Percentiles rank a stretch among this genome's conserved stretches.
Evolutionary conservation across 1,140 invertebrate species (phyloP).

Genomic region (Lanistes nyassanus): DNA sequence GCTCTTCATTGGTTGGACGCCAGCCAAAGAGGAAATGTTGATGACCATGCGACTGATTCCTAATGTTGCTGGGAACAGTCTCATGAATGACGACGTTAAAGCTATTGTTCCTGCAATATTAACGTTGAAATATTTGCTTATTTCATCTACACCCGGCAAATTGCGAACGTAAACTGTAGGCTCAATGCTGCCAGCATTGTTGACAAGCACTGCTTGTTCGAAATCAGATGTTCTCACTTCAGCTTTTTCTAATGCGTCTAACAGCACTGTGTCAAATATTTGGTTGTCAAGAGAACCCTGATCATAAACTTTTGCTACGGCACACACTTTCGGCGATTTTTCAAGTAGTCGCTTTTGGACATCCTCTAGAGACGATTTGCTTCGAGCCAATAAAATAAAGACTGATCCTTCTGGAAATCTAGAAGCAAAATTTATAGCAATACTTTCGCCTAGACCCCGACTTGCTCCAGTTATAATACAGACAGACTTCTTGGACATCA

Average conservation of each 20-base stretch:
- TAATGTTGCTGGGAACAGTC: conserved; percentile 68
- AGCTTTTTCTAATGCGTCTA: conserved; percentile 58
- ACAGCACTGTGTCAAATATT: conserved; percentile 62
- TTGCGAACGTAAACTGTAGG: conserved; percentile 71
- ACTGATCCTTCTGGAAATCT: conserved; percentile 74
- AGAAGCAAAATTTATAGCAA: conserved; percentile 78
- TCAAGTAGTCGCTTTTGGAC: conserved; percentile 70
- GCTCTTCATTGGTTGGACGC: conserved; percentile 79
- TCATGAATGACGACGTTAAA: conserved; percentile 82
- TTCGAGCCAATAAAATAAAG: conserved; percentile 82
- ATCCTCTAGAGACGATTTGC: conserved; percentile 69
- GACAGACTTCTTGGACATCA: conserved; percentile 35
- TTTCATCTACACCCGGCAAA: conserved; percentile 67
- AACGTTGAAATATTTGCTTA: conserved; percentile 76
- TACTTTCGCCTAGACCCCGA: conserved; percentile 84
- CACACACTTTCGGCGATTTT: conserved; percentile 32
- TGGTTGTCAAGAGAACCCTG: conserved; percentile 59
- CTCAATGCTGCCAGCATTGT: conserved; percentile 90
- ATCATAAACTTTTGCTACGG: conserved; percentile 56
- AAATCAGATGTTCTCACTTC: conserved; percentile 69
- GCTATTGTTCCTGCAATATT: conserved; percentile 84
- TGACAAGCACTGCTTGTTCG: conserved; percentile 80
- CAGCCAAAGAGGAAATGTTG: conserved; percentile 89
- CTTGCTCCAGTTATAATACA: conserved; percentile 82
- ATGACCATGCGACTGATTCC: conserved; percentile 74